These are phyloP conservation scores for Adineta ricciae DNA, from an alignment of 2,888 invertebrate species.

Conservation along the genomic window DNA sequence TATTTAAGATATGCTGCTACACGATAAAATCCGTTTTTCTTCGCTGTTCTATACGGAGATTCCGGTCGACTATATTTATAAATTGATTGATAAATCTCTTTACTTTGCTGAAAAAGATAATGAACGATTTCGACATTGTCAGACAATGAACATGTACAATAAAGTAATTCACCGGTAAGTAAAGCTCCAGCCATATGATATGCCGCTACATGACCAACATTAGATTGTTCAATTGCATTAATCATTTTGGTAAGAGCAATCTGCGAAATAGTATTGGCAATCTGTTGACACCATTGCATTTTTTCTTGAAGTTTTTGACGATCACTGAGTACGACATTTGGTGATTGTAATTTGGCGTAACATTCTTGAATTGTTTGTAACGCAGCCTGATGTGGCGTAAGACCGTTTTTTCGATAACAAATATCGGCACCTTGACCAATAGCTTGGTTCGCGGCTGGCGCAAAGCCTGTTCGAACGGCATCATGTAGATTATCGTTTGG, in stretches of 20 bases:
- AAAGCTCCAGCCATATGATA: background rate
- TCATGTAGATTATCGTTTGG: background rate
- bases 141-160: background rate
- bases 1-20: background rate
- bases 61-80: background rate
- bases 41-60: background rate
- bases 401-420: background rate
- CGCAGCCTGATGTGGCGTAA: background rate
- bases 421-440: slow-evolving; percentile 2
- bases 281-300: background rate
- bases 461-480: background rate
- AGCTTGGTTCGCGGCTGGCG: background rate
- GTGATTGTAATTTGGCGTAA: background rate
- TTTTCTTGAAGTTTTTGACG: background rate
- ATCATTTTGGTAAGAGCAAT: background rate
- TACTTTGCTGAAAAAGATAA: background rate
- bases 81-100: background rate
- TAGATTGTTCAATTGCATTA: background rate
- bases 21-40: background rate
- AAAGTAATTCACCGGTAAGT: background rate
- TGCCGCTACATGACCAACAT: background rate
- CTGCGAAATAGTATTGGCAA: background rate
- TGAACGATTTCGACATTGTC: background rate
- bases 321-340: background rate
- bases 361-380: background rate